These are phyloP conservation scores for Lochmaea capreae DNA, from an alignment of 2,888 invertebrate species.

Conservation along the genomic window DNA sequence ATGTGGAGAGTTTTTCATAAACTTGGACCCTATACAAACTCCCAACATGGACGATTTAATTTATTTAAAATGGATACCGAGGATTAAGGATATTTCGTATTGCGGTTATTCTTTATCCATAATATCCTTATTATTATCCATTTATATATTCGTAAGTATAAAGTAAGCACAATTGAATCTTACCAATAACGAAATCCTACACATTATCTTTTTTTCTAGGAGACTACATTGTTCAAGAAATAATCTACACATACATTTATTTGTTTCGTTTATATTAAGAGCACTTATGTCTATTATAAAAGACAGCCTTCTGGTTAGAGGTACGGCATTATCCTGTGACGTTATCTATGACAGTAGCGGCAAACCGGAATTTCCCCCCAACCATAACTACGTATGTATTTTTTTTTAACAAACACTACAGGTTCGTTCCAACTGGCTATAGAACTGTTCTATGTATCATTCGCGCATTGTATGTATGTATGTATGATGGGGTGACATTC, in stretches of 20 bases:
- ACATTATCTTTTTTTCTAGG: conserved; percentile 61
- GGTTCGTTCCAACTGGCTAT: no score
- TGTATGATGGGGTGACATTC: no score
- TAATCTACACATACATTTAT: conserved; percentile 75
- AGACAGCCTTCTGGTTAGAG: conserved; percentile 69
- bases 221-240: conserved; percentile 75
- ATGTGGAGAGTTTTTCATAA: conserved; percentile 57
- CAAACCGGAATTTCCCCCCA: conserved; percentile 59
- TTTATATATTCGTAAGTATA: conserved; percentile 67
- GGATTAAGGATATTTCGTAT: conserved; percentile 67
- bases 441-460: no score
- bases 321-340: conserved; percentile 65
- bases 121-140: conserved; percentile 66
- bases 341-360: conserved; percentile 60
- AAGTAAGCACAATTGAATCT: conserved; percentile 62
- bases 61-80: conserved; percentile 63
- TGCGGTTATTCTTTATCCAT: conserved; percentile 70
- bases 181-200: background rate
- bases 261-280: conserved; percentile 74
- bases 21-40: background rate
- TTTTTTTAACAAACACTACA: background rate
- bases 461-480: no score
- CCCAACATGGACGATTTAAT: background rate
- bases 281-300: conserved; percentile 72
- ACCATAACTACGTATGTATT: conserved; percentile 46